phyloP scores from a whole-genome alignment of 2,113 vertebrate species.

The Cynoglossus semilaevis region DNA sequence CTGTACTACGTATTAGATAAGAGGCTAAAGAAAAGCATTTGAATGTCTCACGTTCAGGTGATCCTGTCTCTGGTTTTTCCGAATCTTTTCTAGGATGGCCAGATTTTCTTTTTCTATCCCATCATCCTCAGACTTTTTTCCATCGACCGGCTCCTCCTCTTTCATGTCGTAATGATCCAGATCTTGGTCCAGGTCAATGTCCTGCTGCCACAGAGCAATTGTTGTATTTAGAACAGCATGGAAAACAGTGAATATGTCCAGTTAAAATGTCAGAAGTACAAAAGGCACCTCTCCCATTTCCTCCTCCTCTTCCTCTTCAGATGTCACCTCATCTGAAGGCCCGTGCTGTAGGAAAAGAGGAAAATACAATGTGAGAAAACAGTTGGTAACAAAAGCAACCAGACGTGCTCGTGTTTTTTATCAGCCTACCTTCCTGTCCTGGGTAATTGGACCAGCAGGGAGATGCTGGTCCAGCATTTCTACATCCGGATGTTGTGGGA shows the following conservation, averaged over 20 bases:
- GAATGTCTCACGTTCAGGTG: constrained; percentile 87
- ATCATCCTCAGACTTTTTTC: constrained; percentile 95
- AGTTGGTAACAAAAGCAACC: not conserved
- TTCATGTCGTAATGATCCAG: constrained; percentile 94
- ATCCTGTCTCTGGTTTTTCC: constrained; percentile 98
- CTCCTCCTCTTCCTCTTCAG: constrained; percentile 94
- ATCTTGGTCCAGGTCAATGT: constrained; percentile 80
- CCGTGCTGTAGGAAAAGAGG: constrained; percentile 58
- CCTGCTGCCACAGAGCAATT: constrained; percentile 70
- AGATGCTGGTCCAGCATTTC: constrained; percentile 97
- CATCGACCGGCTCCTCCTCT: constrained; percentile 91
- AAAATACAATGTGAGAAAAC: not conserved
- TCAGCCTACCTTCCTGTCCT: constrained; percentile 67
- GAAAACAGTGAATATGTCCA: too few species aligned
- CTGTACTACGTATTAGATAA: too few species aligned
- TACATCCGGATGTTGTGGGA: constrained; percentile 95
- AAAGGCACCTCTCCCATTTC: constrained; percentile 90
- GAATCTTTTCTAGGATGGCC: constrained; percentile 96
- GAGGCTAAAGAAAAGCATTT: not conserved
- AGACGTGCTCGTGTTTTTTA: not conserved
- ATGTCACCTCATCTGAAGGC: constrained; percentile 88
- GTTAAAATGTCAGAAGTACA: not conserved
- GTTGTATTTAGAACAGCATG: constrained; percentile 26
- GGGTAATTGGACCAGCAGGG: constrained; percentile 85
- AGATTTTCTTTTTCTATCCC: constrained; percentile 98